These are phyloP conservation scores for Serilophus lunatus DNA, from an alignment of 2,113 vertebrate genomes.

Conservation along the genomic window DNA sequence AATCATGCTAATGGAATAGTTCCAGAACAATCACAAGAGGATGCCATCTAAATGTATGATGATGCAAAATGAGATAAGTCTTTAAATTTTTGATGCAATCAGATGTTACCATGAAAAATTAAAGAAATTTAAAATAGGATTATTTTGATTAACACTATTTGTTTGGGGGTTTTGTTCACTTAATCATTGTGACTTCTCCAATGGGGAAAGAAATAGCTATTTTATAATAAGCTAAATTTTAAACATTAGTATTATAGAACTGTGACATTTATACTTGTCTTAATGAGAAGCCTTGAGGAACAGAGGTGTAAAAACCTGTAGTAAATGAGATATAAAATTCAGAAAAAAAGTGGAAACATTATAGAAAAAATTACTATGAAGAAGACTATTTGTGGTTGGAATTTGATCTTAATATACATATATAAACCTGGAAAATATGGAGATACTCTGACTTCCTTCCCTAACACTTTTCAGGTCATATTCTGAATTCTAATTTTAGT, in stretches of 20 bases:
- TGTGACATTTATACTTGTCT: neutral
- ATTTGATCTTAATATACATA: too few species aligned
- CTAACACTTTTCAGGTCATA: neutral
- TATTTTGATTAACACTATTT: neutral
- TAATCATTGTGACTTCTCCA: neutral
- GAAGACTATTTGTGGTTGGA: too few species aligned
- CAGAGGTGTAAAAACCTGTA: neutral
- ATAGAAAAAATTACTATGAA: neutral
- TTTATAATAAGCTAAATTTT: neutral
- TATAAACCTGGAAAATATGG: neutral
- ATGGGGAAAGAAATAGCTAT: neutral
- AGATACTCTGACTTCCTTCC: neutral
- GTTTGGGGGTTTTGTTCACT: neutral
- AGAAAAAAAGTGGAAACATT: neutral
- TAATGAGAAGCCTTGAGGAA: neutral
- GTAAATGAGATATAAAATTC: neutral
- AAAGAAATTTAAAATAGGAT: neutral
- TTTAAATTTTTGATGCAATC: neutral
- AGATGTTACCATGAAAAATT: neutral
- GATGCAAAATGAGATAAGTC: neutral
- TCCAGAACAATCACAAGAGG: neutral
- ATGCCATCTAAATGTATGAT: neutral
- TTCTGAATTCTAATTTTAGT: neutral
- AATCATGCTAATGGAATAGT: neutral
- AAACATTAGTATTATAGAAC: neutral